phyloP scores from a whole-genome alignment of 2,113 vertebrate species.

The Nesogale talazaci region DNA sequence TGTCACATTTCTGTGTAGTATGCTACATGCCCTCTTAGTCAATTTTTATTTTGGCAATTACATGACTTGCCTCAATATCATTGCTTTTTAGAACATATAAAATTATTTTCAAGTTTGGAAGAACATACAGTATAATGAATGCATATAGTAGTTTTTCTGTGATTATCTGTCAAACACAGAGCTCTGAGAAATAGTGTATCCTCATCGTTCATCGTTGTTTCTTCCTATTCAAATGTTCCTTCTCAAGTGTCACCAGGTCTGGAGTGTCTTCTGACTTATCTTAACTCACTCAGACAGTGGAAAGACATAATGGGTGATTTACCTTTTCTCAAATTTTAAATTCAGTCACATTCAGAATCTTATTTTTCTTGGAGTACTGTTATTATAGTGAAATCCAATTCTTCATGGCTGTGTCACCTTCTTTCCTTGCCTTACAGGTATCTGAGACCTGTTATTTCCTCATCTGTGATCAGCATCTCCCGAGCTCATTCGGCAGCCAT shows the following conservation, averaged over 20 bases:
- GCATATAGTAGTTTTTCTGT: not conserved
- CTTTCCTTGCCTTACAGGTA: no score
- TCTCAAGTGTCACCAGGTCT: not conserved
- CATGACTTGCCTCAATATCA: not conserved
- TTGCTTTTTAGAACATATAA: not conserved
- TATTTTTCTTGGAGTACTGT: not conserved
- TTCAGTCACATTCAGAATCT: not conserved
- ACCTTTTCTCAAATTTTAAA: not conserved
- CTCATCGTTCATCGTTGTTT: not conserved
- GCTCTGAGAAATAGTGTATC: not conserved
- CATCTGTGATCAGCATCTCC: not conserved
- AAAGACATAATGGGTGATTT: fast-evolving
- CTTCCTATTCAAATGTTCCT: not conserved
- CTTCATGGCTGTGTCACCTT: not conserved
- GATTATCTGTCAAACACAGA: not conserved
- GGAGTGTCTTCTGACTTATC: no score
- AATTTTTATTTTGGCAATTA: not conserved
- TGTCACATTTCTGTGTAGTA: not conserved
- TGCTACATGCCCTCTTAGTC: not conserved
- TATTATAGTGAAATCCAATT: not conserved
- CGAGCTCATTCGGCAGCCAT: not conserved
- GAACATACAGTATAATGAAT: not conserved
- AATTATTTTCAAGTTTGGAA: not conserved
- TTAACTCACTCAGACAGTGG: not conserved
- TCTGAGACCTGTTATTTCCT: not conserved